Conservation (phyloP, 2,113 vertebrate species). For the Odobenus rosmarus region DNA sequence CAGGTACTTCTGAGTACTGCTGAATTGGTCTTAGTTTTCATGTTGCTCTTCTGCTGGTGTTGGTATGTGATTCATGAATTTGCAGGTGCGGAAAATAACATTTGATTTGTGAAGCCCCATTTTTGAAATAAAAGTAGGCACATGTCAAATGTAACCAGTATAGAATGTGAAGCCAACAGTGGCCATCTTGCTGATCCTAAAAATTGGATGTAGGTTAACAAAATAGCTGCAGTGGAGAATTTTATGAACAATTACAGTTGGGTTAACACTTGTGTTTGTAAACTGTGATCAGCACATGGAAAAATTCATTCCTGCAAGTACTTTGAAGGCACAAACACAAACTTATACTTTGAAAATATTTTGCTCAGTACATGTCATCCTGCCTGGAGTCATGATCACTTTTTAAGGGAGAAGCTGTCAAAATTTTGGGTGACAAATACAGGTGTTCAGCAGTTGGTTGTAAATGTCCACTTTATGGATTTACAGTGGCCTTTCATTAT, state of each 20-base stretch:
- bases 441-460: background rate
- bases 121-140: constrained; percentile 63
- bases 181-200: constrained; percentile 54
- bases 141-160: background rate
- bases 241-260: background rate
- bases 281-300: background rate
- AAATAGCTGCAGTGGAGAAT: background rate
- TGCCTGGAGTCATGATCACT: constrained; percentile 1
- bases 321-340: constrained; percentile 5
- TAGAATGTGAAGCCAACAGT: constrained; percentile 25
- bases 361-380: background rate
- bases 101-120: constrained; percentile 50
- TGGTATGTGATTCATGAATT: constrained; percentile 46
- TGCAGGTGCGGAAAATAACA: constrained; percentile 55
- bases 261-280: constrained; percentile 51
- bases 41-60: background rate
- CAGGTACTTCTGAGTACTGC: constrained; percentile 34
- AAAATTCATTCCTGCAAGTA: constrained; percentile 40
- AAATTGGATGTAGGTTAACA: constrained; percentile 39
- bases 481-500: background rate
- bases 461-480: background rate
- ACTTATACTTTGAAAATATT: background rate
- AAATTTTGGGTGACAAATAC: background rate
- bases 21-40: constrained; percentile 24
- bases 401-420: constrained; percentile 42